Base-by-base conservation (phyloP, 2,888 invertebrate species). In the Nudaria mundana region DNA sequence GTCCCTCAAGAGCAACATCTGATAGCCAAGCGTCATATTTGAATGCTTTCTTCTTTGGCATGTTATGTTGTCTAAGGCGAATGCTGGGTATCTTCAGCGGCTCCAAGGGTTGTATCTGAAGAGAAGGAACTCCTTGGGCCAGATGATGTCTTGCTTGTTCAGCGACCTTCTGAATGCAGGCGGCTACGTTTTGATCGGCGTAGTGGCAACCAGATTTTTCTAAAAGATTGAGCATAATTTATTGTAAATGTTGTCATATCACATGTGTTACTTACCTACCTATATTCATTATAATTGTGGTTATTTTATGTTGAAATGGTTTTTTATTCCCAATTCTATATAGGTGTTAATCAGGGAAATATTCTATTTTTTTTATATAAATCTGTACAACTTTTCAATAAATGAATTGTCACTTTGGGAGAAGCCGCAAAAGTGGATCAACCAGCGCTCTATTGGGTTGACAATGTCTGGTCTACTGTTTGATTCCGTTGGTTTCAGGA, bases 371-470 rank as follows among this genome's bases (percentile, higher is more conserved):
- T n/a, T n/a, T n/a, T n/a, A n/a, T n/a, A n/a, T n/a, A n/a, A n/a
- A n/a, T n/a, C n/a, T n/a, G n/a, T n/a, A n/a, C n/a, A n/a, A n/a
- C n/a, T n/a, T n/a, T n/a, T n/a, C n/a, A n/a, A n/a, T n/a, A n/a
- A n/a, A n/a, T n/a, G n/a, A n/a, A n/a, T n/a, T n/a, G n/a, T n/a
- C n/a, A n/a, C n/a, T n/a, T n/a, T n/a, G n/a, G n/a, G n/a, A n/a
- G n/a, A n/a, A n/a, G n/a, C n/a, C n/a, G n/a, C n/a, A n/a, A n/a
- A n/a, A n/a, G n/a, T n/a, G n/a, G n/a, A n/a, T n/a, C n/a, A n/a
- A n/a, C n/a, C n/a, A n/a, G n/a, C n/a, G n/a, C 1, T 95, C 95
- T 75, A 92, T 95, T 33, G 96, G 96, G 0, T 95, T 95, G 1
- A 94, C 94, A 0, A 84, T 94, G 78, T 94, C 75, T 58, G 95